These are phyloP conservation scores for Mycalesis mineus DNA, from an alignment of 2,888 invertebrate species.

Conservation along the genomic window DNA sequence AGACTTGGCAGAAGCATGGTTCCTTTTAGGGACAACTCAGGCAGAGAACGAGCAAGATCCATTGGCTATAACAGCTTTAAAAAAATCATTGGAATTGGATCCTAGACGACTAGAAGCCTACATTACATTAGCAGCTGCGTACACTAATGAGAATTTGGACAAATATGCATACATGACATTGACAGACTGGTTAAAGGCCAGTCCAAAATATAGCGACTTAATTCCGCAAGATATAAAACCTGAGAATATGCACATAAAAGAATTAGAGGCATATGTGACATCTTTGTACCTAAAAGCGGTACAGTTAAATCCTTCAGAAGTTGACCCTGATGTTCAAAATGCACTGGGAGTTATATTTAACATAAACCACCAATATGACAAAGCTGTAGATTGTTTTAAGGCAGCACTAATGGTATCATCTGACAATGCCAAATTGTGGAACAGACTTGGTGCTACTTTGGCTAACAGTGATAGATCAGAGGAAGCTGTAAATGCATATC, in stretches of 20 bases:
- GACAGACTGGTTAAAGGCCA: conserved; percentile 85
- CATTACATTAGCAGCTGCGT: conserved; percentile 94
- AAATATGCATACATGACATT: conserved; percentile 92
- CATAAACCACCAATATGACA: conserved; percentile 94
- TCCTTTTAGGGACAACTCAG: conserved; percentile 92
- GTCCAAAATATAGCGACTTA: conserved; percentile 89
- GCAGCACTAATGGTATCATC: conserved; percentile 90
- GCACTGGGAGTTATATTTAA: conserved; percentile 97
- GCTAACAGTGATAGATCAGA: conserved; percentile 97
- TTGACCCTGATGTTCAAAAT: conserved; percentile 95
- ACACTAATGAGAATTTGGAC: conserved; percentile 96
- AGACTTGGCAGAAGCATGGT: conserved; percentile 90
- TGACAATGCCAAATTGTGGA: conserved; percentile 95
- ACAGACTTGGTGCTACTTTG: conserved; percentile 96
- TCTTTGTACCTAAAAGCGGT: conserved; percentile 88
- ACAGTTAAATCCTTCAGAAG: conserved; percentile 83
- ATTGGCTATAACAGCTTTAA: conserved; percentile 93
- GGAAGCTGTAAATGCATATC: conserved; percentile 97
- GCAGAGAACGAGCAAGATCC: conserved; percentile 99
- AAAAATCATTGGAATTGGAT: conserved; percentile 88
- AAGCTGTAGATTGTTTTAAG: conserved; percentile 97
- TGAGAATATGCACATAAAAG: conserved; percentile 61
- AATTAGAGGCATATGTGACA: conserved; percentile 81
- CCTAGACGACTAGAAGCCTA: conserved; percentile 89
- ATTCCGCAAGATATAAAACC: conserved; percentile 74